Percentiles rank a stretch among this genome's conserved stretches.
Evolutionary conservation across 2,888 invertebrate species (phyloP).

Genomic region (Mythimna ferrago): DNA sequence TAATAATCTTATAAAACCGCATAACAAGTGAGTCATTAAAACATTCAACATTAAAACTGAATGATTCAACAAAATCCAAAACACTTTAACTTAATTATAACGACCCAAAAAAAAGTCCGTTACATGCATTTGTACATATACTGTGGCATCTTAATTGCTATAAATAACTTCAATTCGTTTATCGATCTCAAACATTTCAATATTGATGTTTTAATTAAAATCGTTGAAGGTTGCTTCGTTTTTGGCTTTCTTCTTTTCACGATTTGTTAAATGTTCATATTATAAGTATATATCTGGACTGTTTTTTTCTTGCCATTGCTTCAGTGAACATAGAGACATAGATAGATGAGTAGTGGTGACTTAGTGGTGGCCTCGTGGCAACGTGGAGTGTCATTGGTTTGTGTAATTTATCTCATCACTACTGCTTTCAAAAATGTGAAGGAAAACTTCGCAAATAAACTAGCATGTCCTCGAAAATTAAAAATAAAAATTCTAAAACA

Average conservation of each 20-base stretch:
- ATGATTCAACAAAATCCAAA: slow-evolving; percentile 35
- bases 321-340: not conserved
- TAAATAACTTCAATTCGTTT: slow-evolving; percentile 64
- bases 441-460: too few species aligned
- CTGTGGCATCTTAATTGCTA: slow-evolving; percentile 70
- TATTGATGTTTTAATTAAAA: slow-evolving; percentile 75
- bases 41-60: slow-evolving; percentile 12
- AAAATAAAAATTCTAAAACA: too few species aligned
- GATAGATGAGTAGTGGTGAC: too few species aligned
- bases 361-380: too few species aligned
- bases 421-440: too few species aligned
- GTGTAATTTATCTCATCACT: too few species aligned
- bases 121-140: slow-evolving; percentile 57
- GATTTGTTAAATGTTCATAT: slow-evolving; percentile 28
- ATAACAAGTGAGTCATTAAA: slow-evolving; percentile 7
- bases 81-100: slow-evolving; percentile 55
- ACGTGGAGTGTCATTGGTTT: too few species aligned
- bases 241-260: slow-evolving; percentile 18
- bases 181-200: slow-evolving; percentile 66
- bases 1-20: not conserved
- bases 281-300: slow-evolving; percentile 4
- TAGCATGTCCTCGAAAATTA: too few species aligned
- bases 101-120: slow-evolving; percentile 43
- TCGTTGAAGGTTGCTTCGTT: slow-evolving; percentile 20
- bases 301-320: not conserved